Percentiles rank a stretch among this genome's conserved stretches.
phyloP scores from a whole-genome alignment of 2,113 vertebrate genomes.

The Empidonax alnorum region DNA sequence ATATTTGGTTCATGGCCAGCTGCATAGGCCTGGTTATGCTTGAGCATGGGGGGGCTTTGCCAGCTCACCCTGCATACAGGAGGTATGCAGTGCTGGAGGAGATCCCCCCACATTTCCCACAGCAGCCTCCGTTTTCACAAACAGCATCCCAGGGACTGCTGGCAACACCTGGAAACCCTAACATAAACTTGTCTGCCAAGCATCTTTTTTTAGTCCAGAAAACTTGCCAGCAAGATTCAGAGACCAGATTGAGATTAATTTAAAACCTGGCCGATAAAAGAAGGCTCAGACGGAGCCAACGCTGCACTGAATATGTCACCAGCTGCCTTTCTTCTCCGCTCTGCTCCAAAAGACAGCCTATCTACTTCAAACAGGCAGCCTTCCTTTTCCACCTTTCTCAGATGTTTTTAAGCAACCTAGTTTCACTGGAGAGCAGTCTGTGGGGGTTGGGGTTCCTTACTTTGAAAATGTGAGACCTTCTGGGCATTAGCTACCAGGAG shows the following conservation, averaged over 20 bases:
- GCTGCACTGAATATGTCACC: slow-evolving; percentile 60
- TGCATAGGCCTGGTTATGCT: background rate
- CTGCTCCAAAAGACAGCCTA: slow-evolving; percentile 22
- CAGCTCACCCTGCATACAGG: background rate
- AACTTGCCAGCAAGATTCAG: slow-evolving; percentile 1
- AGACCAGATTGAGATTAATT: slow-evolving; percentile 48
- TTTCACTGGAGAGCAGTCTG: background rate
- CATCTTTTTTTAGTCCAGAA: background rate
- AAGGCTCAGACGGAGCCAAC: background rate
- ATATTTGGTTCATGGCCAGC: background rate
- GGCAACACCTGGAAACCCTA: background rate
- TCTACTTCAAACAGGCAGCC: slow-evolving; percentile 36
- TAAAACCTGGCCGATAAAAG: background rate
- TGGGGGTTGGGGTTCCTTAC: background rate
- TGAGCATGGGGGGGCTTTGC: background rate
- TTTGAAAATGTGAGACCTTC: slow-evolving; percentile 3
- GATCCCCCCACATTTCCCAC: background rate
- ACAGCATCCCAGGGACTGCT: background rate
- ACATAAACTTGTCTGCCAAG: background rate
- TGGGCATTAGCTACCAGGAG: background rate
- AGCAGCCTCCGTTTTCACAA: background rate
- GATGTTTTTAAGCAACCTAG: slow-evolving; percentile 52
- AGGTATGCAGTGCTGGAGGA: background rate
- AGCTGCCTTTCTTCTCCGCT: slow-evolving; percentile 53
- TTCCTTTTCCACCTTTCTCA: slow-evolving; percentile 21